A percentile compares a stretch with the other conserved stretches of the same genome.
Evolutionary conservation across 2,888 invertebrate species (phyloP).

Genomic region (Dichetophora obliterata): DNA sequence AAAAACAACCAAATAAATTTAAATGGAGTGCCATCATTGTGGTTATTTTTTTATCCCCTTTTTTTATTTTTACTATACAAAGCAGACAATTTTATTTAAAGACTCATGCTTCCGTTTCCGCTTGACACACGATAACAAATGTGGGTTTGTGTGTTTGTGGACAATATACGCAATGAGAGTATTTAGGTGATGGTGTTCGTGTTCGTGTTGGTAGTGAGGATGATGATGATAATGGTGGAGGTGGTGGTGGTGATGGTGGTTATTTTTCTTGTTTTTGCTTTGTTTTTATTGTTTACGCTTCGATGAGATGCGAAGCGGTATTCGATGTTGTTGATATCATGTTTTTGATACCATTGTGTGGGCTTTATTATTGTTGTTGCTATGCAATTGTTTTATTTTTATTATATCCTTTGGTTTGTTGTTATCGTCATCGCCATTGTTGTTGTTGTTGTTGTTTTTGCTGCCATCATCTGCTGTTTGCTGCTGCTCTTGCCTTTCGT

Average conservation of each 20-base stretch:
- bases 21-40: no score
- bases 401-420: slow-evolving; percentile 61
- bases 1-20: no score
- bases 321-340: slow-evolving; percentile 44
- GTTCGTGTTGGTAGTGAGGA: background rate
- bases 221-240: background rate
- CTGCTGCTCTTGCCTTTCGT: slow-evolving; percentile 40
- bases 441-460: slow-evolving; percentile 42
- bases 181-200: background rate
- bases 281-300: slow-evolving; percentile 35
- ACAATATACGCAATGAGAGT: background rate
- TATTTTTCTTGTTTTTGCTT: slow-evolving; percentile 10
- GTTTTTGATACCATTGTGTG: slow-evolving; percentile 21
- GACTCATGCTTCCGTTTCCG: background rate
- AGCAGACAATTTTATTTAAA: no score
- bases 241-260: background rate
- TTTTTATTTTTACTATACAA: no score
- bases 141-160: background rate
- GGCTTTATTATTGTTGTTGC: slow-evolving; percentile 43
- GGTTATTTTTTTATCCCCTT: no score
- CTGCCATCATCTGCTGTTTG: slow-evolving; percentile 43
- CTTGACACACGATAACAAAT: background rate
- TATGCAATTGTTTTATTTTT: slow-evolving; percentile 60
- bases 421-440: slow-evolving; percentile 31
- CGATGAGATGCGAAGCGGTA: slow-evolving; percentile 28